A percentile compares a stretch with the other conserved stretches of the same genome.
These are phyloP conservation scores for Macaria liturata DNA, from an alignment of 2,888 invertebrate genomes.

Conservation along the genomic window DNA sequence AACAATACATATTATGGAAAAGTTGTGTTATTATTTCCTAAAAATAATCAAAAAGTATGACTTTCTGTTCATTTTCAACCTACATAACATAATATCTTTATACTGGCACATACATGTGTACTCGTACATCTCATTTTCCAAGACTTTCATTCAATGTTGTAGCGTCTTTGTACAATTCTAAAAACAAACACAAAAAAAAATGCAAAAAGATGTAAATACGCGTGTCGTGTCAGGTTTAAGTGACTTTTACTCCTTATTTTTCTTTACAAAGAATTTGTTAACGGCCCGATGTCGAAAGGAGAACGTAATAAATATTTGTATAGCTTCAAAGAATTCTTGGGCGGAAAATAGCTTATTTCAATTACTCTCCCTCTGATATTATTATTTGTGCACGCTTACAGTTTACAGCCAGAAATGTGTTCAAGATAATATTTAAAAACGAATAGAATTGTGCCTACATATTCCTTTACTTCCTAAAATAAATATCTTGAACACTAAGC, in stretches of 20 bases:
- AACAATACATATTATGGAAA: too few species aligned
- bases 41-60: too few species aligned
- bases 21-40: too few species aligned
- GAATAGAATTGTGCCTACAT: too few species aligned
- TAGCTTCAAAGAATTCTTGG: constrained; percentile 12
- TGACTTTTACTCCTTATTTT: constrained; percentile 20
- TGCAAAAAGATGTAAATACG: constrained; percentile 28
- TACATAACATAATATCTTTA: too few species aligned
- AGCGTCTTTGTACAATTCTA: constrained; percentile 1
- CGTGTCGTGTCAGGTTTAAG: constrained; percentile 22
- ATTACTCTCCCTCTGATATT: constrained; percentile 15
- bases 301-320: constrained; percentile 16
- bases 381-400: constrained; percentile 7
- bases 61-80: too few species aligned
- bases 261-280: constrained; percentile 17
- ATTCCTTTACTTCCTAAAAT: too few species aligned
- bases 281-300: constrained; percentile 3
- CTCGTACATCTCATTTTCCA: not conserved
- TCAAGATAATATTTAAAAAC: too few species aligned
- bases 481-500: too few species aligned
- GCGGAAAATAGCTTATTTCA: constrained; percentile 13
- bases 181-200: constrained; percentile 21
- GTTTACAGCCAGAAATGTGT: too few species aligned
- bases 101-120: too few species aligned
- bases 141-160: not conserved